Percentiles rank a stretch among this genome's conserved stretches.
phyloP scores from a whole-genome alignment of 1,140 invertebrate species.

The Diorhabda elongata region DNA sequence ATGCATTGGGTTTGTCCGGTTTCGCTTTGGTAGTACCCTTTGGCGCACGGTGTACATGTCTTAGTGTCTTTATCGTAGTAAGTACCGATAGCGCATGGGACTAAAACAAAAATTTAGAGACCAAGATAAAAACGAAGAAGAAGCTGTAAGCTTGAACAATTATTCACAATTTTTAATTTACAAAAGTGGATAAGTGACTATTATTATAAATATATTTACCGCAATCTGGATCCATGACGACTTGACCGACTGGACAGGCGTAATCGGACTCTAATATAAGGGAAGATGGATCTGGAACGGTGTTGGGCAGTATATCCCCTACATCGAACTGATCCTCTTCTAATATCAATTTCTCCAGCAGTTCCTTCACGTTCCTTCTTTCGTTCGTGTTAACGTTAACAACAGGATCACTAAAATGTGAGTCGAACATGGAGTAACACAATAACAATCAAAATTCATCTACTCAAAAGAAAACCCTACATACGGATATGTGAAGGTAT shows the following conservation, averaged over 20 bases:
- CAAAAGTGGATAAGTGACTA: too few relatives aligned
- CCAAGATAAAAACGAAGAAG: too few relatives aligned
- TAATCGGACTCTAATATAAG: conserved; percentile 83
- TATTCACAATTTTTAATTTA: too few relatives aligned
- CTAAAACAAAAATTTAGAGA: conserved; percentile 52
- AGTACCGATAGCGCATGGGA: conserved; percentile 90
- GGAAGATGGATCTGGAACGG: conserved; percentile 86
- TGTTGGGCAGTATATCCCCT: conserved; percentile 88
- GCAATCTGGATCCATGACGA: conserved; percentile 86
- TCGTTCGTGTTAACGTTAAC: conserved; percentile 82
- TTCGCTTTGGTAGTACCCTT: conserved; percentile 92
- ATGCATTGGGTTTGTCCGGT: conserved; percentile 85
- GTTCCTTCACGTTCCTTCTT: conserved; percentile 72
- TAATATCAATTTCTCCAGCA: conserved; percentile 82
- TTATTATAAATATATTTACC: conserved; percentile 53
- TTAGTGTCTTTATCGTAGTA: conserved; percentile 74
- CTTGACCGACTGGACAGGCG: conserved; percentile 87
- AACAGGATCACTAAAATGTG: conserved; percentile 73
- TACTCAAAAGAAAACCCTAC: too few relatives aligned
- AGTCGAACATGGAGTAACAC: too few relatives aligned
- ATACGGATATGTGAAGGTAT: too few relatives aligned
- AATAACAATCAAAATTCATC: too few relatives aligned
- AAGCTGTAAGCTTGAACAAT: too few relatives aligned
- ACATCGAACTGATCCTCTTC: conserved; percentile 92
- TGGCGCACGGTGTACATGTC: conserved; percentile 77